Percentiles rank a stretch among this genome's conserved stretches.
These are phyloP conservation scores for Drosophila paramelanica DNA, from an alignment of 2,888 invertebrate species.

Conservation along the genomic window DNA sequence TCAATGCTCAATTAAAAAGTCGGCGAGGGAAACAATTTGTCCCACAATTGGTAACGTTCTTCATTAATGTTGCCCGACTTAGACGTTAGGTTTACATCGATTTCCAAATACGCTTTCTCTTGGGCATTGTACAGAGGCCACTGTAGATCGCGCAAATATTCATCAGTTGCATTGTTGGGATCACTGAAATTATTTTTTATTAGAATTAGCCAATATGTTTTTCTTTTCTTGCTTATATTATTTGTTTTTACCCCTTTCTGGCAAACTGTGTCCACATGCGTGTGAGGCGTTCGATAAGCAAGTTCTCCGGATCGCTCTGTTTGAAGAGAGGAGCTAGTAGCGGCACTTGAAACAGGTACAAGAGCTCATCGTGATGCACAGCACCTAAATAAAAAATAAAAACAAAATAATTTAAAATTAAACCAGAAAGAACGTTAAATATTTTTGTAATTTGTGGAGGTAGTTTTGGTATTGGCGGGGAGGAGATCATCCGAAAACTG, in stretches of 20 bases:
- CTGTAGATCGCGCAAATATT: constrained; percentile 62
- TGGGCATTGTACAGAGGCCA: constrained; percentile 73
- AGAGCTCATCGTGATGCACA: constrained; percentile 85
- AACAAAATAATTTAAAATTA: background rate
- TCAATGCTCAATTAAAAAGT: constrained; percentile 25
- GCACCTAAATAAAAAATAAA: constrained; percentile 78
- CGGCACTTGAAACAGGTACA: constrained; percentile 83
- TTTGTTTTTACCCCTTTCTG: constrained; percentile 66
- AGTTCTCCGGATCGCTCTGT: constrained; percentile 83
- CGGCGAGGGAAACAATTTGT: constrained; percentile 62
- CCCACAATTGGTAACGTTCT: constrained; percentile 71
- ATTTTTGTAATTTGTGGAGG: too few species aligned
- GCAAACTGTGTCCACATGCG: constrained; percentile 85
- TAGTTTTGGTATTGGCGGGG: too few species aligned
- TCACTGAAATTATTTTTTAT: constrained; percentile 58
- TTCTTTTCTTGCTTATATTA: background rate
- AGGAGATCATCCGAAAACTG: too few species aligned
- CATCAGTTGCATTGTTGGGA: constrained; percentile 80
- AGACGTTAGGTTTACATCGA: constrained; percentile 69
- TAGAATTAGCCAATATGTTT: too few species aligned
- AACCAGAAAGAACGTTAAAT: too few species aligned
- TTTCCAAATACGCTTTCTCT: constrained; percentile 77
- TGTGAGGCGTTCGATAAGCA: constrained; percentile 84
- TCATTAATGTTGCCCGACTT: constrained; percentile 66
- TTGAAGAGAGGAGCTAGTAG: constrained; percentile 82